Base-by-base conservation (phyloP, 2,888 invertebrate genomes). In the Diogma glabrata region DNA sequence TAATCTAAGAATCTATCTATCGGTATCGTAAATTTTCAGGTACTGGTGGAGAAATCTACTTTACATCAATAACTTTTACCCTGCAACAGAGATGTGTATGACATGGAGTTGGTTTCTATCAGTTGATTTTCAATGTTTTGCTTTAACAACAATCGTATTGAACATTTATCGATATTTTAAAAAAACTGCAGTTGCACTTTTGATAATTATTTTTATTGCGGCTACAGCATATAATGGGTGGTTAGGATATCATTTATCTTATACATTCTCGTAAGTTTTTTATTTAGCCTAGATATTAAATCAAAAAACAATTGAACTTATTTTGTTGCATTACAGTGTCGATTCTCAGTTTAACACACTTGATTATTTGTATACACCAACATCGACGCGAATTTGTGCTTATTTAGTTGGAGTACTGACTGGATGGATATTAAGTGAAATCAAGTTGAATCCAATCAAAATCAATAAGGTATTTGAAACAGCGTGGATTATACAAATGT, bases 31-130 rank as follows among this genome's bases (percentile, higher is more conserved):
- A n/a, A n/a, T n/a, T 40, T 38, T 22, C 26, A 55, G 56, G 54
- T 72, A 72, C 56, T 75, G 75, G 75, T 75, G 75, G 75, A 64
- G 73, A 55, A 75, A 75, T 60, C 43, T 75, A 4, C 58, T 75
- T 3, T 75, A 73, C 57, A 59, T 61, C 3, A 60, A 60, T 48
- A 61, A 59, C 52, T 55, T 60, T 14, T 57, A 52, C 47, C 57
- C 60, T 33, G 20, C 52, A 26, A 28, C 47, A 17, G 55, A 57
- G 19, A 57, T 56, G 50, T 59, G 59, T 45, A 54, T 58, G 55
- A 53, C 54, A 10, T 59, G 57, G 57, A 56, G 56, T 26, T 58
- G 58, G 58, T 56, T 53, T 40, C 52, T 59, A 12, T 54, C 55
- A 9, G 53, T 56, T 6, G 58, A 58, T 53, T 58, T 58, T 51